Evolutionary conservation across 2,797 vertebrate genomes (phyloP), one percentile per base, ranked within the genome.

Genomic region (Cephalopachus bancanus): DNA sequence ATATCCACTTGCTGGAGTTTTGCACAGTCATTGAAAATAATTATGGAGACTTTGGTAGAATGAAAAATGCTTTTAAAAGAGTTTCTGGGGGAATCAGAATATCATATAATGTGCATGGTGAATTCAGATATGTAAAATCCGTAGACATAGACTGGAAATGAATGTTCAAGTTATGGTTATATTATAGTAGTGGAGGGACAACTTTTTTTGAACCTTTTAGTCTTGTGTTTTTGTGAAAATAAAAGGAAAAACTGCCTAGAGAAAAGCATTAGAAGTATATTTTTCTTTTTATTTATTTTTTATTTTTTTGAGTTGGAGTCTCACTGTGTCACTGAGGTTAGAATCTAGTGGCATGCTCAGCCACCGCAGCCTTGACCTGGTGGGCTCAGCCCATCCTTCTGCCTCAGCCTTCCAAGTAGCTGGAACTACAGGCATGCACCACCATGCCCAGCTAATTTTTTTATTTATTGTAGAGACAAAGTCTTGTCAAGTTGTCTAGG

Each of bases 181-280:
- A 16, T 87, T 96, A 81, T 10, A 67, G 51, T 95, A 74, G 79
- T 93, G 53, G 28, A 71, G 71, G 75, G 28, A 67, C 71, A 91
- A 44, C 79, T 80, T 91, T 92, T 92, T 55, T 24, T 19, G 78
- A 53, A 37, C 72, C 11, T 57, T 80, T 83, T 92, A 79, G 55
- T 94, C n/a, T 88, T 96, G 3, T 88, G 53, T 83, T 96, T 97
- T 93, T 97, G 33, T 95, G 80, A 94, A 95, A 83, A 74, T 96
- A 60, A 92, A 94, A 96, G 81, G 44, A 57, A 95, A 90, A 83
- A 87, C 10, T 96, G 59, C 12, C 12, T 93, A 79, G 49, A 76
- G 33, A 74, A 91, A 96, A 96, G 17, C 59, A 37, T 71, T 88
- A 83, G 44, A 78, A 90, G 24, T 89, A 62, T 37, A 17, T 93